Conservation (phyloP, 1,140 invertebrate genomes). For the Wiebesia pumilae region DNA sequence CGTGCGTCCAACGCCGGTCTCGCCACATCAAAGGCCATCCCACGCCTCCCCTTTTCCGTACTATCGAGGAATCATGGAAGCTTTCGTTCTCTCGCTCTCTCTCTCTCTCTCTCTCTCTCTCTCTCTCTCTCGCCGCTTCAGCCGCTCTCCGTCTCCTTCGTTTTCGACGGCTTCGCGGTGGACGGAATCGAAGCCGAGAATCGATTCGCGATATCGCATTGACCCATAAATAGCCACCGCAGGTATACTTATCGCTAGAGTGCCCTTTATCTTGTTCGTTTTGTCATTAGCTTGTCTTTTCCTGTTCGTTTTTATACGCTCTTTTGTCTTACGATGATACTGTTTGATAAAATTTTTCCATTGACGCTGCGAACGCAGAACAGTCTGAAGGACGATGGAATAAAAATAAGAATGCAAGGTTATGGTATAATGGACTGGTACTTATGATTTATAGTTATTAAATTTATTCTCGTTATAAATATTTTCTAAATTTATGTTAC, state of each 20-base stretch:
- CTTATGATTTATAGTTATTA: background rate
- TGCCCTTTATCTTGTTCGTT: slow-evolving; percentile 12
- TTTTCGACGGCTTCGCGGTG: background rate
- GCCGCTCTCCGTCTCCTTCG: background rate
- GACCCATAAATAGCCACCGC: slow-evolving; percentile 43
- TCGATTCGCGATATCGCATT: slow-evolving; percentile 50
- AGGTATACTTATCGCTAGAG: background rate
- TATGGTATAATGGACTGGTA: background rate
- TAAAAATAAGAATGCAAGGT: background rate
- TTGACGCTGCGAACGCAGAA: background rate
- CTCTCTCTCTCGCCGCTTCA: background rate
- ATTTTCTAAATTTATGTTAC: background rate
- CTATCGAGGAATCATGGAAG: background rate
- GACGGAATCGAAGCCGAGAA: background rate
- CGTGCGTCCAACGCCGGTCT: background rate
- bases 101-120: background rate
- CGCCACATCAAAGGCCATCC: background rate
- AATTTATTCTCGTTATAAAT: background rate
- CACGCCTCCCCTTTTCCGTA: background rate
- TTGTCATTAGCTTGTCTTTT: background rate
- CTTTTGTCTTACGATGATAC: background rate
- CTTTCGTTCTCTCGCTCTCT: background rate
- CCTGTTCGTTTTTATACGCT: background rate
- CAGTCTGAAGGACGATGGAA: background rate
- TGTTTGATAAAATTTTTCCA: background rate